Evolutionary conservation across 2,113 vertebrate species (phyloP).

Genomic region (Herpetotheres cachinnans): DNA sequence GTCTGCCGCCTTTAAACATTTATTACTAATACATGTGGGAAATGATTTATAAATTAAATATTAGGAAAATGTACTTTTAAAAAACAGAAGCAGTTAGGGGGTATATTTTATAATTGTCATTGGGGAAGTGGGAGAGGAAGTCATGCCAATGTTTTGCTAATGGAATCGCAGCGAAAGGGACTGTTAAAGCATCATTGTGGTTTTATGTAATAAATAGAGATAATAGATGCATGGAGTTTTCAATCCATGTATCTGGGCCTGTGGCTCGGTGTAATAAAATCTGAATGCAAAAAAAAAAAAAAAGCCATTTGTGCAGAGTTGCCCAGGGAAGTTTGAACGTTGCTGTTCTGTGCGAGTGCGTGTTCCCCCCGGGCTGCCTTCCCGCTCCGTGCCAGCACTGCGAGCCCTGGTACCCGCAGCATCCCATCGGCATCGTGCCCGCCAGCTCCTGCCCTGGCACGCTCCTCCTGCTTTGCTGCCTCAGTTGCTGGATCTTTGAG

Average conservation of each 20-base stretch:
- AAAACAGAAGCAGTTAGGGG: constrained; percentile 38
- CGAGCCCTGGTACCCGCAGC: neutral
- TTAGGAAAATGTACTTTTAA: constrained; percentile 77
- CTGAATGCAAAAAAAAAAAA: neutral
- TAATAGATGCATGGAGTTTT: neutral
- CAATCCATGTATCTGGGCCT: neutral
- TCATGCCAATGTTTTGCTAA: constrained; percentile 56
- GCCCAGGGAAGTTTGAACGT: neutral
- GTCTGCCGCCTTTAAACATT: constrained; percentile 77
- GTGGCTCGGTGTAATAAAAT: neutral
- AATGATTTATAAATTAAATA: constrained; percentile 85
- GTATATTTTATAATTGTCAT: constrained; percentile 60
- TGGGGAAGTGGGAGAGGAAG: constrained; percentile 52
- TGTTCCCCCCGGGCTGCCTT: accelerated
- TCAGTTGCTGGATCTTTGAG: neutral
- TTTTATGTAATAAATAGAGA: constrained; percentile 57
- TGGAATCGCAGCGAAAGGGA: constrained; percentile 46
- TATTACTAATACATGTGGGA: constrained; percentile 77
- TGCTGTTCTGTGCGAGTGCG: neutral
- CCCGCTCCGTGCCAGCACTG: neutral
- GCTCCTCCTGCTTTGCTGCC: neutral
- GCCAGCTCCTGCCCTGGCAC: neutral
- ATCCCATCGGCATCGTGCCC: neutral
- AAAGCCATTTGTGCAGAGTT: neutral
- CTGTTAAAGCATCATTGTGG: constrained; percentile 34